Evolutionary conservation across 92 coral and sea anemone species (phyloP), one percentile per base, ranked within the genome.

Genomic region (Bergia sp.): DNA sequence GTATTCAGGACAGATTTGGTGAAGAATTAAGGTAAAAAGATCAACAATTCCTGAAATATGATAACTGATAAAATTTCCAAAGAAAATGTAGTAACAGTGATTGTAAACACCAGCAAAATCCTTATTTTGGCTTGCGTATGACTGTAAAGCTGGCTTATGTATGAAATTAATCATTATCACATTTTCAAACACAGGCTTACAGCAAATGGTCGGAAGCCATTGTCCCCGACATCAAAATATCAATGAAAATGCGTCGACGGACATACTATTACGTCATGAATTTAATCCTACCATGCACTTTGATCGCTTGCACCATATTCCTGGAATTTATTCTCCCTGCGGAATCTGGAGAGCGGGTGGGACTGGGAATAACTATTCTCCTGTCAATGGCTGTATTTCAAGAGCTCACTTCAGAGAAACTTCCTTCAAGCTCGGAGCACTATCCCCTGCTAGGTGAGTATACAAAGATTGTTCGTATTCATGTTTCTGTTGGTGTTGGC

Each of bases 371-470:
- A 37, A 95, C 98, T 20, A 95, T 95, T 85, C 89, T 95, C 37
- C 82, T 95, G 44, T 95, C 98, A 18, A 95, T 95, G 98, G 98
- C 98, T 20, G 98, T 95, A 20, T 95, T 95, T 82, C 98, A 95
- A 78, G 98, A 95, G 78, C 88, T 95, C 67, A 95, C 98, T 38
- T 95, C 98, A 86, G 98, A 95, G 87, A 95, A 95, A 86, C 87
- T 95, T 16, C 98, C 98, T 10, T 95, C 98, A 9, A 95, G 98
- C 89, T 95, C 98, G n/a, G 98, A 95, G 82, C 98, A 95, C 84
- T 95, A 92, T 71, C 98, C 98, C 21, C 85, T 95, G 36, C 87
- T 95, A 64, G 98, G 98, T 92, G 75, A 82, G 95, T 77, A 74
- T 43, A 61, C 69, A 57, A 57, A 47, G 29, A 45, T 10, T 9